Evolutionary conservation across 2,797 vertebrate species (phyloP).

Genomic region (Darevskia mixta): DNA sequence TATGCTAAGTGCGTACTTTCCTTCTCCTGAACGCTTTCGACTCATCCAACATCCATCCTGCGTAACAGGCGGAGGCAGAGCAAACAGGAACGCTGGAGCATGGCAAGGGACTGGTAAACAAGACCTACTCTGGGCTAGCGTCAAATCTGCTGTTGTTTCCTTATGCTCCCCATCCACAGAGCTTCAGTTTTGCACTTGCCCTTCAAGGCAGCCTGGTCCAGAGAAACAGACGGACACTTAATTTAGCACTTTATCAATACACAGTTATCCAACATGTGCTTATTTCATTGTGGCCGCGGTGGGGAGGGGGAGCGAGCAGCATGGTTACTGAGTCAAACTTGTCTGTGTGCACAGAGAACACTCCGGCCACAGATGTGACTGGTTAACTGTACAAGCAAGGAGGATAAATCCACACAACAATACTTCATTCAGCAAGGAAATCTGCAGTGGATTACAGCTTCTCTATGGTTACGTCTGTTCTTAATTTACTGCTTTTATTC

Average conservation of each 20-base stretch:
- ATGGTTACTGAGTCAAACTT: slow-evolving; percentile 80
- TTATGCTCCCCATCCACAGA: slow-evolving; percentile 41
- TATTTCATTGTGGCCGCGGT: slow-evolving; percentile 60
- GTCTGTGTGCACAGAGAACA: slow-evolving; percentile 82
- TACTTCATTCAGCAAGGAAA: slow-evolving; percentile 92
- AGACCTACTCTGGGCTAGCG: slow-evolving; percentile 32
- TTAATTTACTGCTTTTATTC: slow-evolving; percentile 94
- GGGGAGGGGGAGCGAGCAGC: neutral
- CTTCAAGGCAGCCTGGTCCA: slow-evolving; percentile 71
- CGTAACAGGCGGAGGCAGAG: slow-evolving; percentile 47
- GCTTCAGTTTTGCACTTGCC: slow-evolving; percentile 50
- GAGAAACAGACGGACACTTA: slow-evolving; percentile 78
- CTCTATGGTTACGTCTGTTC: slow-evolving; percentile 92
- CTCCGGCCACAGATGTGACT: slow-evolving; percentile 87
- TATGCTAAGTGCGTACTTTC: slow-evolving; percentile 77
- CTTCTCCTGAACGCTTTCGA: slow-evolving; percentile 69
- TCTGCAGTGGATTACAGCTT: slow-evolving; percentile 93
- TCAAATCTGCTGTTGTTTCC: slow-evolving; percentile 26
- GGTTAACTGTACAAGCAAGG: slow-evolving; percentile 89
- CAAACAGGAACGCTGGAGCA: slow-evolving; percentile 59
- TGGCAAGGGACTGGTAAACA: slow-evolving; percentile 38
- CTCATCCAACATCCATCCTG: slow-evolving; percentile 63
- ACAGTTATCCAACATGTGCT: slow-evolving; percentile 79
- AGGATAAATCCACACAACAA: slow-evolving; percentile 85
- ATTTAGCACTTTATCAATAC: slow-evolving; percentile 80